Base-by-base conservation (phyloP, 2,113 vertebrate genomes). In the Cryptoleucopteryx plumbea region DNA sequence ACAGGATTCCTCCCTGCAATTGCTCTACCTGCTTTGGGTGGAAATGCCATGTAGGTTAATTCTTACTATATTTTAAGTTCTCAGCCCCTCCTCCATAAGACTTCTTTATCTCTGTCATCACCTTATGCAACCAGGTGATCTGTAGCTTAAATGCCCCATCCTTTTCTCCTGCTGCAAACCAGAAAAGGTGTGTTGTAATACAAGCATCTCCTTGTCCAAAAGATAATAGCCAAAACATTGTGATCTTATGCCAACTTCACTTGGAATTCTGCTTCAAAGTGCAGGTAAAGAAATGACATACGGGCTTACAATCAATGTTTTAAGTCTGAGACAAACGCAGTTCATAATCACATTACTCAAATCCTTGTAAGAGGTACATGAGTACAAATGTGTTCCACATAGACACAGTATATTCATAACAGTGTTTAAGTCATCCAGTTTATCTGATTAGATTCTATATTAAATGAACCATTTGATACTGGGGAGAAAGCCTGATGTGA, bases 181-280 rank as follows among this genome's bases (percentile, higher is more conserved):
- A 70, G 72, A 84, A 87, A 91, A 25, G 5, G 6, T 53, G 25
- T 17, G 3, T n/a, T 55, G 15, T 67, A 56, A 83, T 70, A 86
- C 9, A 73, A 70, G 21, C 19, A 67, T 74, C 8, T 74, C 42
- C 47, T 78, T 42, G 22, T 56, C 36, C 55, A 48, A 67, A 93
- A 86, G 27, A 18, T 61, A 68, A 47, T 43, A 48, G 45, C n/a
- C 11, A 83, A 88, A 61, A 59, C 43, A 11, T 55, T 83, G 43
- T 2, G 4, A 36, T 70, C 36, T 62, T 78, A 56, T 9, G 34
- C 25, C 59, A 91, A 20, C 47, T 82, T 62, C 4, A 20, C 19
- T 87, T 84, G 72, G 63, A 84, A 73, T 81, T 94, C 59, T 94
- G 45, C 58, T 91, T 93, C 73, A 74, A 87, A 93, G 63, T 82